Evolutionary conservation across 1,140 invertebrate species (phyloP), one percentile per base, ranked within the genome.

Genomic region (Drosophila serrata): DNA sequence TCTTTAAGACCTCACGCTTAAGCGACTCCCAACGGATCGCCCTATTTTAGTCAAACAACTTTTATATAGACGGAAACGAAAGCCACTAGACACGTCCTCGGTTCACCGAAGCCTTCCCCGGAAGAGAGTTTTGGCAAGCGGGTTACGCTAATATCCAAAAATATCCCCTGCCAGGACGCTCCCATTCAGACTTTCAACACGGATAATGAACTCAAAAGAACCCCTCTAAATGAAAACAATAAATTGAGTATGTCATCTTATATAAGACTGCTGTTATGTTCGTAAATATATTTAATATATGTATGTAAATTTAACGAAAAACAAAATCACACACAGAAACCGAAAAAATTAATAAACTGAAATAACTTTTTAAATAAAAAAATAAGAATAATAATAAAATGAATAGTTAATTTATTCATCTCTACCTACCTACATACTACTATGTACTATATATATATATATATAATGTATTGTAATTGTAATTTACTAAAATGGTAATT

Each of bases 221-320:
- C 37, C 80, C 77, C 81, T 90, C 86, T 90, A 90, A 53, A 82
- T 82, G 76, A 80, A 90, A 90, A 90, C 74, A 90, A 91, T 87
- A 90, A 90, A 82, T 70, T 82, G 61, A 90, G 81, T 90, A 90
- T 90, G 84, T 91, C 86, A 90, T 92, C 85, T 90, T 92, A 92
- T 81, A 92, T 92, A 92, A 92, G 91, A 92, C 91, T 92, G 91
- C 91, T 92, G 91, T 92, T 92, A 92, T 92, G 88, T 92, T 92
- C 91, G 88, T 91, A 92, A 91, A 91, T 92, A 86, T 91, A 91
- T 88, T 91, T 75, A 84, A 88, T 88, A 87, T 90, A 92, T 85
- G 82, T 76, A 85, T 59, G 69, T 84, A 75, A 87, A 90, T 86
- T 86, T 81, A 90, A 88, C 82, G 53, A 85, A 88, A 86, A 48